Evolutionary conservation across 1,140 invertebrate genomes (phyloP).

Genomic region (Caenorhabditis latens): DNA sequence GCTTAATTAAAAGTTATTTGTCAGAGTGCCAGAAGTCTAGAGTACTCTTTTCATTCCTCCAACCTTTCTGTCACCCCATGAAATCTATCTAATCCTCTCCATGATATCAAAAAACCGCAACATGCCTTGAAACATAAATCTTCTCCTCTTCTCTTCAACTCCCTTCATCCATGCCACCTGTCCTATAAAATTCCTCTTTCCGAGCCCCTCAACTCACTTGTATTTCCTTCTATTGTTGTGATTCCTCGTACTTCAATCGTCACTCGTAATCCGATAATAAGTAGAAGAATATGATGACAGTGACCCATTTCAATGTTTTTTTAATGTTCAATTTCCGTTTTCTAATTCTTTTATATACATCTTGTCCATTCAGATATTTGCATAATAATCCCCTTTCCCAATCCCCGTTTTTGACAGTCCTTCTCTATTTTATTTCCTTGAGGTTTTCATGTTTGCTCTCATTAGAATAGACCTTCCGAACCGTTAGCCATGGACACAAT

Average conservation of each 20-base stretch:
- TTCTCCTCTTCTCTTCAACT: neutral
- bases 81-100: neutral
- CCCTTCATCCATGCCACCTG: neutral
- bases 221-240: neutral
- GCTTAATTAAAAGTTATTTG: no score
- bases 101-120: neutral
- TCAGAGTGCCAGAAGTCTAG: no score
- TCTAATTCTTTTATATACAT: neutral
- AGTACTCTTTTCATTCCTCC: no score
- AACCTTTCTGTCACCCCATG: neutral
- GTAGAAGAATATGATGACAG: neutral
- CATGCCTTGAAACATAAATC: conserved; percentile 6
- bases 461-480: conserved; percentile 16
- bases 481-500: neutral
- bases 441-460: conserved; percentile 15
- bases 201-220: neutral
- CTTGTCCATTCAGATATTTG: neutral
- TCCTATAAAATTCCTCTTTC: neutral
- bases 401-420: neutral
- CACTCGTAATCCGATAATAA: neutral
- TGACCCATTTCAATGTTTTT: neutral
- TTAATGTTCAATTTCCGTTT: neutral
- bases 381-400: neutral
- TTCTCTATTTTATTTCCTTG: neutral
- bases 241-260: conserved; percentile 10